Conservation (phyloP, 1,140 invertebrate species). For the Heliconius melpomene region DNA sequence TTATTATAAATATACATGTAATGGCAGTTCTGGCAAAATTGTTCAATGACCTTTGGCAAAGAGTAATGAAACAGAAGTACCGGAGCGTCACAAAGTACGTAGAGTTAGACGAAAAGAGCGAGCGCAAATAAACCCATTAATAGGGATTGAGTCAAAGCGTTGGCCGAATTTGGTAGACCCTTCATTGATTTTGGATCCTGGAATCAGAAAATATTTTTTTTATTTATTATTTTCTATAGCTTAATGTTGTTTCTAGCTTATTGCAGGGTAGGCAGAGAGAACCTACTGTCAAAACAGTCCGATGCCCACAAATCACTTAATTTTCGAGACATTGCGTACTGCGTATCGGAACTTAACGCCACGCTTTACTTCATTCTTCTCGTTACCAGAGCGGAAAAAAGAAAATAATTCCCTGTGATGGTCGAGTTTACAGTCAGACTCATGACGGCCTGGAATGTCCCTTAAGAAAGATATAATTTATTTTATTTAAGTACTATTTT, state of each 20-base stretch:
- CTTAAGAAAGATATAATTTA: no score
- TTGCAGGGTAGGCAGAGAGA: neutral
- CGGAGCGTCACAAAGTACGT: conserved; percentile 20
- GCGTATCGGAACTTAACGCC: no score
- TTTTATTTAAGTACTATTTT: no score
- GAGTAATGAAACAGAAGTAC: conserved; percentile 26
- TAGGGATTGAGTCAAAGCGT: conserved; percentile 19
- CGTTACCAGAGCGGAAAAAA: no score
- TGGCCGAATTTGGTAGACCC: conserved; percentile 27
- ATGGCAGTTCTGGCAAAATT: conserved; percentile 25
- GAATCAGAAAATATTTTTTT: conserved; percentile 7
- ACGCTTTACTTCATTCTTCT: neutral
- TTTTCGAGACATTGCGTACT: no score
- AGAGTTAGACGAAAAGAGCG: conserved; percentile 25
- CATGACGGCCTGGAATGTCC: no score
- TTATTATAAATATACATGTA: neutral
- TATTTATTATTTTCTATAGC: neutral
- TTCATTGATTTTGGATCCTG: conserved; percentile 20
- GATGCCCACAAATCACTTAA: neutral
- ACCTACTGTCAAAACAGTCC: neutral
- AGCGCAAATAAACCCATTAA: conserved; percentile 18
- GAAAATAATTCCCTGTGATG: no score
- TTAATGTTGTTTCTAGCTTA: neutral
- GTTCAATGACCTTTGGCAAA: conserved; percentile 21
- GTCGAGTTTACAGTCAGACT: no score